Evolutionary conservation across 2,113 vertebrate genomes (phyloP), one percentile per base, ranked within the genome.

Genomic region (Herpailurus yagouaroundi): DNA sequence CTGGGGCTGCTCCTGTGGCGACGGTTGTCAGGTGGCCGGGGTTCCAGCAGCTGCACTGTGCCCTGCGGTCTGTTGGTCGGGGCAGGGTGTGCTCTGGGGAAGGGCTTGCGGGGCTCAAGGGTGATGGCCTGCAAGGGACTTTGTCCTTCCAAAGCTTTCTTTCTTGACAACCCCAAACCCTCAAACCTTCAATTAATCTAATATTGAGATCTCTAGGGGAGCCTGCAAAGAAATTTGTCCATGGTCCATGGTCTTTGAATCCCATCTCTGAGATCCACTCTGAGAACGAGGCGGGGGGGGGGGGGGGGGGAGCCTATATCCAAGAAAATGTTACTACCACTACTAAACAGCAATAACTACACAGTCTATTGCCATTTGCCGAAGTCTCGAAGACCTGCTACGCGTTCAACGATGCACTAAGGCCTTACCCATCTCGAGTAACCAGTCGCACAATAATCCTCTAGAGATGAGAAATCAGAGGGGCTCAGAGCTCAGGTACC

Each of bases 401-500:
- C 12, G 16, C 33, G 21, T 33, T 29, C 7, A 52, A 29, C 12
- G 15, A 8, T 13, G 45, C 15, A 5, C 27, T 3, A 27, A 31
- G 1, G 8, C 13, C 3, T 63, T 45, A n/a, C 7, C 27, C 12
- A 15, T 5, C 27, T 36, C 1, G 25, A 14, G 25, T 2, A 25
- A 15, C 27, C 15, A 41, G 15, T n/a, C 74, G 3, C n/a, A 71
- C 5, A 73, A 2, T 11, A 52, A 45, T 82, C 45, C 10, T 21
- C 45, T 5, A 27, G 3, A 74, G 45, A 73, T n/a, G 15, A 64
- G 29, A 55, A 41, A 63, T n/a, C 21, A 60, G 52, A 19, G 21
- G 15, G 14, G n/a, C 27, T 52, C 23, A 19, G 29, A 14, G 25
- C 3, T 73, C 33, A 57, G 45, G 15, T 23, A 63, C 45, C 41